Conservation (phyloP, 1,140 invertebrate species). For the Babylonia areolata region DNA sequence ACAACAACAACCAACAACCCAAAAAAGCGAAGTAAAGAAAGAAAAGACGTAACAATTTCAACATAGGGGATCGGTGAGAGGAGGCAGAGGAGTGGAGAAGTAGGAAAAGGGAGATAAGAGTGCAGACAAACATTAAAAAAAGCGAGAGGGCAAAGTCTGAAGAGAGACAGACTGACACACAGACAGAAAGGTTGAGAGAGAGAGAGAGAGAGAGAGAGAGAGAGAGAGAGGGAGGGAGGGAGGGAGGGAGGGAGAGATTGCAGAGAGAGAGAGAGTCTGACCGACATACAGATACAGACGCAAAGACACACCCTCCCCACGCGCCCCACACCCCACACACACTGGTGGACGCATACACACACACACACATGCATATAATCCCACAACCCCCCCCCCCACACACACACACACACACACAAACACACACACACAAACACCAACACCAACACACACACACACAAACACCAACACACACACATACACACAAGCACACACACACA, state of each 20-base stretch:
- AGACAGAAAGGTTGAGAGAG: not conserved
- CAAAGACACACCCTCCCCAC: not conserved
- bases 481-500: not conserved
- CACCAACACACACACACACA: slow-evolving; percentile 16
- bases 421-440: not conserved
- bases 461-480: slow-evolving; percentile 4
- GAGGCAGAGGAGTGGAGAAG: too few species aligned
- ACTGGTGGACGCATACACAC: not conserved
- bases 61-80: not conserved
- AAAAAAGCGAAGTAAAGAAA: not conserved
- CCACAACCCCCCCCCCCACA: too few species aligned
- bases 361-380: not conserved
- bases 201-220: not conserved
- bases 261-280: too few species aligned
- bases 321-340: not conserved
- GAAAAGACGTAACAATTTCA: not conserved
- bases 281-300: too few species aligned
- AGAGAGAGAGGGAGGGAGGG: not conserved
- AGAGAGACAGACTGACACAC: not conserved
- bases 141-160: not conserved
- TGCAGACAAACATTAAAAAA: not conserved
- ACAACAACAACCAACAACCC: too few species aligned
- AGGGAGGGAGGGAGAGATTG: not conserved
- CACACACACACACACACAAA: not conserved
- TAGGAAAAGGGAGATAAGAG: not conserved